Base-by-base conservation (phyloP, 2,113 vertebrate genomes). In the Tauraco erythrolophus region DNA sequence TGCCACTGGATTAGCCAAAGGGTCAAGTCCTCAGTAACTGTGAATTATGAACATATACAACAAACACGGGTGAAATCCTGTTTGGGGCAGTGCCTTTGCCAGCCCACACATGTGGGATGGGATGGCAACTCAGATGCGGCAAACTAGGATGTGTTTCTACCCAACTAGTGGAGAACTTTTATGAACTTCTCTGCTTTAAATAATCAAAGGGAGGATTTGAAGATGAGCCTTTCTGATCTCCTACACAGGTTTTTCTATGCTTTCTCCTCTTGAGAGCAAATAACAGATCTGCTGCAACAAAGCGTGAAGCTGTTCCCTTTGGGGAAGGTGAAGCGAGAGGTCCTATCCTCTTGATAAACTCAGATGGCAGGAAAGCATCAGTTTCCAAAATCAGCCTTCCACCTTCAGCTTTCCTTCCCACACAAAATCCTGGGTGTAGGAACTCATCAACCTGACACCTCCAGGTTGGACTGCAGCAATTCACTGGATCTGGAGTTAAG, bases 111-210 rank as follows among this genome's bases (percentile, higher is more conserved):
- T 0, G 0, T 41, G 56, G 18, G 11, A 33, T 61, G 37, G 9
- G 24, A 30, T 39, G 14, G 18, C 33, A 91, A 7, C 19, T 61
- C 45, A 45, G 24, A 14, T 61, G 54, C 1, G 0, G 28, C 14
- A 50, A 43, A 30, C 15, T 0, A 0, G 27, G 10, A 23, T 2
- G 2, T 27, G 2, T 37, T 66, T 84, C 60, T 75, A n/a, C 3
- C 3, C 45, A 62, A 9, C 5, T 25, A n/a, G 4, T 7, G 31
- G 7, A 27, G 28, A 78, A 45, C 16, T 68, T 64, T 2, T 19
- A 41, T 21, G 14, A 94, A 56, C 3, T 28, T 48, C 35, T 71
- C 28, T 79, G 39, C 22, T 75, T 66, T 17, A 76, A 68, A 71
- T 64, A 74, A 81, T 30, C 7, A 3, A 89, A 51, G 9, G 37